These are phyloP conservation scores for Dryobotodes eremita DNA, from an alignment of 2,888 invertebrate genomes.

Conservation along the genomic window DNA sequence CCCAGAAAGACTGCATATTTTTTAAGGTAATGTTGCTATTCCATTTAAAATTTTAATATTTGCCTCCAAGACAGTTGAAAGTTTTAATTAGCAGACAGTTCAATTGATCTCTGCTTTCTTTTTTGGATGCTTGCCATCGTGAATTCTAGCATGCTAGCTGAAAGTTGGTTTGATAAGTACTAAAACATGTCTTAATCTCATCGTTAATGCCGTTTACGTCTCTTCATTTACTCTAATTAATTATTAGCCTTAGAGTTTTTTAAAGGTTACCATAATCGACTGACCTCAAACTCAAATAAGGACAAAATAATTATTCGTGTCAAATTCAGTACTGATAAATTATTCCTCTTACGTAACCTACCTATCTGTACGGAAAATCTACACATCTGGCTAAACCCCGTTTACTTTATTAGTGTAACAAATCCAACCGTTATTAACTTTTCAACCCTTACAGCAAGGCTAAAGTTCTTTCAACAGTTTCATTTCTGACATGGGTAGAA, in stretches of 20 bases:
- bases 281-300: neutral
- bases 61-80: neutral
- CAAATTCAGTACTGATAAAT: neutral
- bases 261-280: neutral
- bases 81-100: neutral
- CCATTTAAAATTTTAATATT: neutral
- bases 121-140: neutral
- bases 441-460: slow-evolving; percentile 37
- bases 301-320: too few species aligned
- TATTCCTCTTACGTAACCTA: neutral
- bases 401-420: slow-evolving; percentile 16
- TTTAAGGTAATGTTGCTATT: neutral
- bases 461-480: slow-evolving; percentile 37
- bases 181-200: neutral
- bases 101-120: neutral
- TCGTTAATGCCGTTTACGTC: too few species aligned
- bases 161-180: neutral
- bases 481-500: slow-evolving; percentile 42
- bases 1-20: neutral
- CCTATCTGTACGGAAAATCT: neutral
- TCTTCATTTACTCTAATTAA: too few species aligned
- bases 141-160: too few species aligned
- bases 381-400: neutral
- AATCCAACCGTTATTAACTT: slow-evolving; percentile 38
- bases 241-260: neutral